Percentiles rank a stretch among this genome's conserved stretches.
Evolutionary conservation across 2,113 vertebrate genomes (phyloP).

Genomic region (Cyphomyrus discorhynchus): DNA sequence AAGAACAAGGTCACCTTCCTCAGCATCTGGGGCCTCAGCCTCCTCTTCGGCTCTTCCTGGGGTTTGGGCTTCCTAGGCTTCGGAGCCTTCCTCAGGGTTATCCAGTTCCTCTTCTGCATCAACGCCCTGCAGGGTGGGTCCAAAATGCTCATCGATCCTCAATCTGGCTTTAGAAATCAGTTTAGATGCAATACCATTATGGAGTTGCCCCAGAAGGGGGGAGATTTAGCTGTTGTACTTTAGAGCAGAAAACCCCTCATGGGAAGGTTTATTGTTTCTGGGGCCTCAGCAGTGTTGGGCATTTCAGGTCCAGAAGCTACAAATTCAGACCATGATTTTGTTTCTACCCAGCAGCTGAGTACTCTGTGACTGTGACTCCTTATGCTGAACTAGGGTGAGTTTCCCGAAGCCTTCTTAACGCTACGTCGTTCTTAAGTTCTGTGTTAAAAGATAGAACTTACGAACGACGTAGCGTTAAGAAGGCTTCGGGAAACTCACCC

Average conservation of each 20-base stretch:
- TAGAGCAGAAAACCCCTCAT: not conserved
- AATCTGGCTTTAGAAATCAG: not conserved
- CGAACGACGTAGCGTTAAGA: no score
- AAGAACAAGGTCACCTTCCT: constrained; percentile 50
- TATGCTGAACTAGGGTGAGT: no score
- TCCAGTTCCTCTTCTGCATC: constrained; percentile 55
- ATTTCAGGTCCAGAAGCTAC: no score
- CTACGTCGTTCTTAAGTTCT: no score
- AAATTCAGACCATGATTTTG: no score
- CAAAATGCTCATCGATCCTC: not conserved
- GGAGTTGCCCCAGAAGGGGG: not conserved
- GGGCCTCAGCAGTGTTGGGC: no score
- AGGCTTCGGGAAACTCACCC: no score
- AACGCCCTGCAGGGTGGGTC: constrained; percentile 62
- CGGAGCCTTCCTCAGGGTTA: constrained; percentile 36
- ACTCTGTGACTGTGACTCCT: no score
- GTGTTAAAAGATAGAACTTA: no score
- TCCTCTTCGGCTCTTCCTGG: constrained; percentile 61
- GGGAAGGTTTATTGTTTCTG: not conserved
- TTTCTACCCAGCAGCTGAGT: no score
- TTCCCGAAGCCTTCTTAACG: no score
- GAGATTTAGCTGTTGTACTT: not conserved
- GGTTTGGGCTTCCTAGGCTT: constrained; percentile 50
- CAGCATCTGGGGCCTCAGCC: constrained; percentile 67
- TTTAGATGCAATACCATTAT: not conserved